Base-by-base conservation (phyloP, 2,797 vertebrate species). In the Leucoraja ocellata region DNA sequence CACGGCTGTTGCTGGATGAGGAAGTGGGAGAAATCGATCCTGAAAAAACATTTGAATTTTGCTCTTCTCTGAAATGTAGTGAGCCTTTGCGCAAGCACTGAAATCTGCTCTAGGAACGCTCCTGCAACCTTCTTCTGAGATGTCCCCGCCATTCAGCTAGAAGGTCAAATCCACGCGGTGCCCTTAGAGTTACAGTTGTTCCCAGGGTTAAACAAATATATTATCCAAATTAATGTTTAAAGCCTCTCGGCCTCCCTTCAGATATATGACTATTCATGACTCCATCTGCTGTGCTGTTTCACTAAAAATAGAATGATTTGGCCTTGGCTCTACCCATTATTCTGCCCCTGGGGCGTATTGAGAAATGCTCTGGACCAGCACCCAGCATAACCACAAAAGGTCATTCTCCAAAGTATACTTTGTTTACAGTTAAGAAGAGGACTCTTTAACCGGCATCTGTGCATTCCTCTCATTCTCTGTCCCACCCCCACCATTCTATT, bases 201-300 rank as follows among this genome's bases (percentile, higher is more conserved):
- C 97, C 97, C 98, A 98, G 98, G 97, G 97, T 98, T 98, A 98
- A 97, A 76, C 36, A 76, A 92, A 97, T 97, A 97, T 97, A 98
- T 98, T 98, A 98, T 97, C 97, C 97, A 96, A 98, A 98, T 98
- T 97, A 98, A 98, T 97, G 97, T 97, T 96, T 97, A 93, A 95
- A 97, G 96, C 96, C 94, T 96, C 96, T 96, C 96, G 97, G 96
- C 96, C 97, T 84, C 46, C 93, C 93, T 97, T 97, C 96, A 97
- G 96, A 98, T 97, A 98, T 97, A 98, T 95, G 97, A 97, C 97
- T 97, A 97, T 97, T 97, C 96, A 95, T 96, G 96, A 95, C 95
- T 96, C 96, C 95, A 96, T 98, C 97, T 98, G 98, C 97, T 97
- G 96, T 97, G 97, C 96, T 96, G 94, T 95, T 96, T 95, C 94